A percentile compares a stretch with the other conserved stretches of the same genome.
These are phyloP conservation scores for Neoaliturus tenellus DNA, from an alignment of 2,888 invertebrate genomes.

Conservation along the genomic window DNA sequence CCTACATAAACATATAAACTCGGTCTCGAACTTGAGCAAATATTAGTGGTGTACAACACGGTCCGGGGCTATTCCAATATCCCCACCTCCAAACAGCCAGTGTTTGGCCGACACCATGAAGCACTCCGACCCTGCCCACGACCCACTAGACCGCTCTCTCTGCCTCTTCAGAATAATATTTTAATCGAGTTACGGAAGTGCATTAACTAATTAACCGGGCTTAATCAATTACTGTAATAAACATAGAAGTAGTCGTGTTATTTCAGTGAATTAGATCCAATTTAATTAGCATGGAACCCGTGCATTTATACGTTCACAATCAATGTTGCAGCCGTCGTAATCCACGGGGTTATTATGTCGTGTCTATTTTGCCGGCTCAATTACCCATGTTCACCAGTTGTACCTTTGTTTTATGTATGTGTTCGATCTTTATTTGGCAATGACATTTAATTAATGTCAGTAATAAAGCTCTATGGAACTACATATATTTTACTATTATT, in stretches of 20 bases:
- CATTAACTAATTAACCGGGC: conserved; percentile 41
- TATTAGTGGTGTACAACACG: no score
- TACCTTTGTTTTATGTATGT: no score
- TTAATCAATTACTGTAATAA: conserved; percentile 20
- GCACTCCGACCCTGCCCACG: neutral
- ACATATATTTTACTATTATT: no score
- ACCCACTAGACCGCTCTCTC: neutral
- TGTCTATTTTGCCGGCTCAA: neutral
- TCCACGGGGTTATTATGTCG: neutral
- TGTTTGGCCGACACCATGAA: neutral
- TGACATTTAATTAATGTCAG: no score
- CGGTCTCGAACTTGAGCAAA: no score
- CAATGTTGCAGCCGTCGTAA: no score
- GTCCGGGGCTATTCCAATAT: no score
- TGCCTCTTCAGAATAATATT: conserved; percentile 28
- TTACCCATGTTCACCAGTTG: neutral
- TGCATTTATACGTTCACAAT: conserved; percentile 14
- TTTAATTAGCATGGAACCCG: conserved; percentile 29
- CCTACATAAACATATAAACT: no score
- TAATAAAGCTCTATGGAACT: no score
- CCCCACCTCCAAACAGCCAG: no score
- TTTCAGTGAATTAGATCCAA: conserved; percentile 45
- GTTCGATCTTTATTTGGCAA: no score
- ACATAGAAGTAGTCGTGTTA: conserved; percentile 27
- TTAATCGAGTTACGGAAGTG: conserved; percentile 1